Evolutionary conservation across 2,888 invertebrate species (phyloP), one percentile per base, ranked within the genome.

Genomic region (Drosophila quasianomalipes): DNA sequence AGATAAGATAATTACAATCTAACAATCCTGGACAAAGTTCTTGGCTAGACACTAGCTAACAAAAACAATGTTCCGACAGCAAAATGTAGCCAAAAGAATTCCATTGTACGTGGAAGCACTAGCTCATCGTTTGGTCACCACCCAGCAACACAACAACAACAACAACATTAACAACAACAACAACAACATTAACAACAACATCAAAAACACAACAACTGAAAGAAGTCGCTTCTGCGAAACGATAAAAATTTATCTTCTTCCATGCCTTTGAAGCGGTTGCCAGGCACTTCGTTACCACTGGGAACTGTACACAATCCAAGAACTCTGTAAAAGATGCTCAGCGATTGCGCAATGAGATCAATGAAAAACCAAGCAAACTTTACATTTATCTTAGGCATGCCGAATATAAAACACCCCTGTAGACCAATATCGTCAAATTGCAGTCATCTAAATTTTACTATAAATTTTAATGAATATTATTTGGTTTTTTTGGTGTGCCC

Each of bases 1-100:
- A 63, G 79, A 79, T 79, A 81, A 79, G 81, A 79, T 81, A 81
- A 81, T 68, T 68, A 72, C 76, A 70, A 78, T 80, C 76, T 61
- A 61, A 55, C 54, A 49, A 76, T 30, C 26, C 30, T 28, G 37
- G 31, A 54, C 74, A 67, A 67, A 66, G 49, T 80, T 59, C 61
- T 51, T 61, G 26, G 51, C 58, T 35, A 51, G 26, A 16, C 26
- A 28, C 41, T 41, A 61, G 35, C 7, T n/a, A 54, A 70, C 47
- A 47, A 26, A 53, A 47, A 54, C 53, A 33, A 52, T 30, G 37
- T 57, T 60, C 35, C 63, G 31, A 26, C 47, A 26, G 7, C 19
- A 47, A 26, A 47, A 47, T 47, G 26, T 47, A 9, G 26, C 55
- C 31, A 55, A 72, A 64, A 60, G 60, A 60, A 76, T 76, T 77